Evolutionary conservation across 2,797 vertebrate species (phyloP), one percentile per base, ranked within the genome.

Genomic region (Ctenopoma kingsleyae): DNA sequence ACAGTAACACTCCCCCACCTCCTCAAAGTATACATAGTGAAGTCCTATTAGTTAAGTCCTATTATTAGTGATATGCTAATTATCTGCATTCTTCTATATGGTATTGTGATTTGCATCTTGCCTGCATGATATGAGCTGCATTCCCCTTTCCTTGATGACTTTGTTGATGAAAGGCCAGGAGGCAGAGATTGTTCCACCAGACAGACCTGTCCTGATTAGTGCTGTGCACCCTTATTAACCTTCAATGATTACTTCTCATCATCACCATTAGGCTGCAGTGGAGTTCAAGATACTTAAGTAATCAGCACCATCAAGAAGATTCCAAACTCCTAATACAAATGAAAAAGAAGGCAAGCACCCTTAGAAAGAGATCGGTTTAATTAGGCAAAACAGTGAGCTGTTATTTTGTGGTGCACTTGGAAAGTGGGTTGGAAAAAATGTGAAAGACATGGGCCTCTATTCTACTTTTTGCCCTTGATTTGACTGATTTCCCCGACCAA

Each of bases 191-290:
- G 38, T 46, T 76, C 60, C 38, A 54, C 55, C 67, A 58, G 52
- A 79, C 47, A 11, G 53, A 60, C 72, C 58, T 48, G 63, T 58
- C 60, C 64, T 87, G 82, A 91, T 90, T 89, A 87, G 80, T 71
- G 60, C 62, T 63, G 57, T 60, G 65, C 79, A 74, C 77, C 66
- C 77, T 79, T 83, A 85, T 91, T 92, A 91, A 91, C 90, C 84
- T 87, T 80, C 65, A 87, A 13, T 87, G 81, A 92, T 91, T 88
- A 87, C 69, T 81, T 70, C 77, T 78, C 77, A 79, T 83, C 80
- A 81, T 50, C 76, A 65, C 60, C 55, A 82, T 88, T 76, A 85
- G 63, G 67, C 84, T 81, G 76, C 64, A 73, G 55, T 52, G 51
- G 16, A 84, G 60, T 76, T 82, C 58, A 68, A 80, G 77, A 68